These are phyloP conservation scores for Thymelicus acteon DNA, from an alignment of 2,888 invertebrate genomes.

Conservation along the genomic window DNA sequence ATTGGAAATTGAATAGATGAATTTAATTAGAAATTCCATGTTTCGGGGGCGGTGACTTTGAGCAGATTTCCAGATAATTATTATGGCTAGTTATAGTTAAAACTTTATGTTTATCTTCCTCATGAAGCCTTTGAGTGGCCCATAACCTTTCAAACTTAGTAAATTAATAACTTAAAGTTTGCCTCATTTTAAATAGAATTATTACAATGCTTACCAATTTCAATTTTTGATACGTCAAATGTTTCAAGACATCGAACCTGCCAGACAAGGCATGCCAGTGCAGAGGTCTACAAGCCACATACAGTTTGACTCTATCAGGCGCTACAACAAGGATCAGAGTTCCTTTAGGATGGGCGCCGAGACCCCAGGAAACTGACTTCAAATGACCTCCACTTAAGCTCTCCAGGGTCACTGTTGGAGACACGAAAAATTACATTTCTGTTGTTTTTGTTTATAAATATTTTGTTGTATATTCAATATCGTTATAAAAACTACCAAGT, in stretches of 20 bases:
- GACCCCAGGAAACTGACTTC: slow-evolving; percentile 85
- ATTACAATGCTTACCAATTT: slow-evolving; percentile 80
- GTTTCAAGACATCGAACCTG: slow-evolving; percentile 83
- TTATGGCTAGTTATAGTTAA: too few species aligned
- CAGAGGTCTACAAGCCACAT: slow-evolving; percentile 87
- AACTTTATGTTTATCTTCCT: too few species aligned
- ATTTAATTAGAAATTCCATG: too few species aligned
- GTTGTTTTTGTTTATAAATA: background rate
- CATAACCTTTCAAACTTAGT: too few species aligned
- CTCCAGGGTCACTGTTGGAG: slow-evolving; percentile 86
- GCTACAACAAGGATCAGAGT: slow-evolving; percentile 85
- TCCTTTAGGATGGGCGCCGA: slow-evolving; percentile 82
- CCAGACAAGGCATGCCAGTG: slow-evolving; percentile 86
- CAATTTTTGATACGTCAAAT: slow-evolving; percentile 79
- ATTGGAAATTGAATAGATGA: too few species aligned
- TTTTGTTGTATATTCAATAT: background rate
- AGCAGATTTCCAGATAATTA: too few species aligned
- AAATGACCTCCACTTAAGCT: slow-evolving; percentile 84
- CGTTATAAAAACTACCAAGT: too few species aligned
- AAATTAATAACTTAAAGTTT: too few species aligned
- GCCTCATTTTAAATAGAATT: background rate
- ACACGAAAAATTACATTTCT: background rate
- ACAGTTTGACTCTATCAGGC: slow-evolving; percentile 85
- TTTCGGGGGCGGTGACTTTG: too few species aligned
- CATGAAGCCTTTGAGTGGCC: too few species aligned